Conservation (phyloP, 2,113 vertebrate species). For the Gracilinanus agilis region DNA sequence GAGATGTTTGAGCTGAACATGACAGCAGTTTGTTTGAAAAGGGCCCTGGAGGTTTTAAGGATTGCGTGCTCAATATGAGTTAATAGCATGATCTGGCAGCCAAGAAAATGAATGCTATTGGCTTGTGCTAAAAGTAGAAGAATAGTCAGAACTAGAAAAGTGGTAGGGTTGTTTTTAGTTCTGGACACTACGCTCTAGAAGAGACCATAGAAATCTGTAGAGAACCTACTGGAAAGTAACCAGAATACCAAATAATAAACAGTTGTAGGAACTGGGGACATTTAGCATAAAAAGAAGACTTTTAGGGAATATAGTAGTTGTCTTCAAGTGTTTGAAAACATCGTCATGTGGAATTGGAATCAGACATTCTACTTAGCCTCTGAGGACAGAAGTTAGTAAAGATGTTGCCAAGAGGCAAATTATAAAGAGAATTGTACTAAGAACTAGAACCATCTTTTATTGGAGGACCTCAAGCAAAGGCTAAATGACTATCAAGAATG, state of each 20-base stretch:
- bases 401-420: not conserved
- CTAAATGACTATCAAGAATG: not conserved
- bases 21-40: not conserved
- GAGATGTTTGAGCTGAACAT: not conserved
- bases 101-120: not conserved
- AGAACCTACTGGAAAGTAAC: not conserved
- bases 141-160: not conserved
- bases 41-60: not conserved
- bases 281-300: not conserved
- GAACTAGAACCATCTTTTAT: not conserved
- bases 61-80: not conserved
- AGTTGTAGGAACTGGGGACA: not conserved
- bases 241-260: not conserved
- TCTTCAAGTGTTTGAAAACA: not conserved
- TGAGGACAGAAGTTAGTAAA: not conserved
- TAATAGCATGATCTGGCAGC: not conserved
- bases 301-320: not conserved
- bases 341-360: not conserved
- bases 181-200: not conserved
- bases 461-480: not conserved
- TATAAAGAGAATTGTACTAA: not conserved
- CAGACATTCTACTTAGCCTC: not conserved
- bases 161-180: not conserved
- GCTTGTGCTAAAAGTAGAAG: not conserved
- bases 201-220: not conserved